Evolutionary conservation across 2,113 vertebrate genomes (phyloP).

Genomic region (Aphelocoma coerulescens): DNA sequence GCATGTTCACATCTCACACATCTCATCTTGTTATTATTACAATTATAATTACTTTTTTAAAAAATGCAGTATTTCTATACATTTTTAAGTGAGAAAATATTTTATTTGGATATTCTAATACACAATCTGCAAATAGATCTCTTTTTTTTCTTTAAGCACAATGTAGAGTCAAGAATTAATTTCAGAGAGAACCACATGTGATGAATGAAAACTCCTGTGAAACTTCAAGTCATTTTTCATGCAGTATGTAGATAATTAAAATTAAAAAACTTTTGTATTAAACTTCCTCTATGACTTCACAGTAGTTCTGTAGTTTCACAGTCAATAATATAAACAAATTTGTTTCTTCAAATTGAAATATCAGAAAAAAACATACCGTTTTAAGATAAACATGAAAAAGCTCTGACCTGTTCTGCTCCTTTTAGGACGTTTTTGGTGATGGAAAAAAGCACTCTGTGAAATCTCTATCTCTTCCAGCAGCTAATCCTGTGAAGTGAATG

Average conservation of each 20-base stretch:
- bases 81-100: neutral
- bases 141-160: neutral
- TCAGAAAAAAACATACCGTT: neutral
- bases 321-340: neutral
- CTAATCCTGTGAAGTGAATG: neutral
- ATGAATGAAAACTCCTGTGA: neutral
- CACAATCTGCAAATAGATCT: neutral
- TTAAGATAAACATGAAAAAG: neutral
- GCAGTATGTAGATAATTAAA: neutral
- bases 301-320: neutral
- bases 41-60: neutral
- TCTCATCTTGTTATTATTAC: neutral
- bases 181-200: neutral
- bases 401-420: neutral
- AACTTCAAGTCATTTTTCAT: neutral
- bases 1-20: neutral
- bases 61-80: neutral
- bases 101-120: neutral
- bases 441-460: neutral
- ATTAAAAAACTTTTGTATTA: neutral
- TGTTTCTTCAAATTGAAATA: neutral
- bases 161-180: neutral
- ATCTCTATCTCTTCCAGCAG: neutral
- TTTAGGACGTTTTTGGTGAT: neutral
- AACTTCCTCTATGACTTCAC: neutral